Conservation (phyloP, 2,113 vertebrate genomes). For the Tauraco erythrolophus region DNA sequence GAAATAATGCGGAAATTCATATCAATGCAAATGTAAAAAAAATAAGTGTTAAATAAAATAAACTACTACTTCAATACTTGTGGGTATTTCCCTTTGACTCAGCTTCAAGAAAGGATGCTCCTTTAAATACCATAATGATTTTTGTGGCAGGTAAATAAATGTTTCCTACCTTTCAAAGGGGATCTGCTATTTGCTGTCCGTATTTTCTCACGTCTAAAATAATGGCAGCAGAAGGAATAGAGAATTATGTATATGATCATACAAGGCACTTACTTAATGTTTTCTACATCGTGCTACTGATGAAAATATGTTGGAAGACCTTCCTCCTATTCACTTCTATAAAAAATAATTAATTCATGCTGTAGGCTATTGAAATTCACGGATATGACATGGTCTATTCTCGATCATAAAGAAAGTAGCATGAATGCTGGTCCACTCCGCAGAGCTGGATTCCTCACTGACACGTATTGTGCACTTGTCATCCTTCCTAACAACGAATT, state of each 20-base stretch:
- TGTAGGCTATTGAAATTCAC: background rate
- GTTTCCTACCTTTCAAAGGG: background rate
- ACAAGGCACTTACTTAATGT: background rate
- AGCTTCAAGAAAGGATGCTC: background rate
- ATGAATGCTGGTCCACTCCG: background rate
- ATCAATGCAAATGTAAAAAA: background rate
- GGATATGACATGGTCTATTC: background rate
- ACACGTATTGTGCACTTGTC: background rate
- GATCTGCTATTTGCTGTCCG: background rate
- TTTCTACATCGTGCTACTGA: background rate
- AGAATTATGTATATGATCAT: background rate
- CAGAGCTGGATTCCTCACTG: background rate
- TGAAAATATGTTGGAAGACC: background rate
- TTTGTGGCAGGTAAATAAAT: background rate
- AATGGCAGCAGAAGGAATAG: background rate
- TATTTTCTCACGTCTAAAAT: background rate
- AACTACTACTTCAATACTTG: background rate
- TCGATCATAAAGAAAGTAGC: background rate
- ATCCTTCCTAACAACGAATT: background rate
- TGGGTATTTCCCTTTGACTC: background rate
- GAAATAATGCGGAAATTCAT: background rate
- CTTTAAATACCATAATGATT: background rate
- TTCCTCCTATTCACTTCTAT: background rate
- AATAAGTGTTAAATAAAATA: background rate
- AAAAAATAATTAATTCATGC: background rate